Percentiles rank a stretch among this genome's conserved stretches.
Conservation (phyloP, 2,888 invertebrate species). For the Lordiphosa fenestrarum region DNA sequence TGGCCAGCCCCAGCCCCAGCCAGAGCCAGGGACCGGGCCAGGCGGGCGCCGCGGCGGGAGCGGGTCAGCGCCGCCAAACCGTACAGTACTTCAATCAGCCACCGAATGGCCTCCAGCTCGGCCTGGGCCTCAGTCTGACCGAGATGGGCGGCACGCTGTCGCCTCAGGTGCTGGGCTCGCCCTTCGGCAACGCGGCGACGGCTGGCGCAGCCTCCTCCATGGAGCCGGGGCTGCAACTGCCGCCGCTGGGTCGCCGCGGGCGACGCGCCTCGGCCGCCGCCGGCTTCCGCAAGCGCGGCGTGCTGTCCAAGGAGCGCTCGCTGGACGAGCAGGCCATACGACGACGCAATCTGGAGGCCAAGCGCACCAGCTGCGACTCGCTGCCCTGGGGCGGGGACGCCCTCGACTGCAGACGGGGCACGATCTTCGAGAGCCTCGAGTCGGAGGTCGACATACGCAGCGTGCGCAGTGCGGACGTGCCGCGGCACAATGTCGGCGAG, state of each 20-base stretch:
- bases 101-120: constrained; percentile 11
- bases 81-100: constrained; percentile 79
- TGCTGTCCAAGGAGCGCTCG: constrained; percentile 79
- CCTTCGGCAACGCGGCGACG: constrained; percentile 75
- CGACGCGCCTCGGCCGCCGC: constrained; percentile 77
- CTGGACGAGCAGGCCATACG: constrained; percentile 80
- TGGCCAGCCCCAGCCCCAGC: constrained; percentile 7
- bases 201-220: constrained; percentile 44
- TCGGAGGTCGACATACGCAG: constrained; percentile 77
- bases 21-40: constrained; percentile 7
- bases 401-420: constrained; percentile 76
- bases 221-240: constrained; percentile 62
- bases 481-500: constrained; percentile 20
- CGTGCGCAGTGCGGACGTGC: constrained; percentile 76
- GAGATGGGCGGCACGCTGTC: constrained; percentile 80
- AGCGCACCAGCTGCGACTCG: constrained; percentile 80
- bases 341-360: constrained; percentile 82
- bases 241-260: constrained; percentile 72
- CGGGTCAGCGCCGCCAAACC: constrained; percentile 78
- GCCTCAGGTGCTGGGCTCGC: constrained; percentile 60
- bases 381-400: constrained; percentile 78
- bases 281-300: constrained; percentile 77
- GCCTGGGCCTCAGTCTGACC: constrained; percentile 66
- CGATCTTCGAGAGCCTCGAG: constrained; percentile 80
- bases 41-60: constrained; percentile 16